Evolutionary conservation across 2,888 invertebrate species (phyloP), one percentile per base, ranked within the genome.

Genomic region (Idaea biselata): DNA sequence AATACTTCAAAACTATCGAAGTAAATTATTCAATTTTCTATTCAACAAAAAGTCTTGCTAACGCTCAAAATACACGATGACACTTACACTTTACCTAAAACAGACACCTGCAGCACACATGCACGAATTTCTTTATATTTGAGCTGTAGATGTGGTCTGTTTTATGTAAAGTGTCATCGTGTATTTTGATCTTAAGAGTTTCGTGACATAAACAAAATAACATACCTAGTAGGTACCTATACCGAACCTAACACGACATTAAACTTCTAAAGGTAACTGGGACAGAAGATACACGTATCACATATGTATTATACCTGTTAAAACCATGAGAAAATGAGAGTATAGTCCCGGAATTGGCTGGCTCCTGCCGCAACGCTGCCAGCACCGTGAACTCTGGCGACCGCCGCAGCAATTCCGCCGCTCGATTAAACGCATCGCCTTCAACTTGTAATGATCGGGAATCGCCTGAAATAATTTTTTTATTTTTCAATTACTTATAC

Each of bases 381-480:
- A 96, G 94, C 81, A 97, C 93, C 67, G 97, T 97, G 92, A 97
- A 96, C 92, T 97, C 97, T 65, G 95, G 94, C 77, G 95, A 95
- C 80, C 94, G 93, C 68, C 95, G 94, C 81, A 96, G 91, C 77
- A 96, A 89, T 75, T 95, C 94, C 63, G 95, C 94, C 65, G 96
- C 96, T 77, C 94, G 94, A 80, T 94, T 93, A 86, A 95, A 95
- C 73, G 94, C 94, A 69, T 91, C 89, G 73, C 95, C 94, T 75
- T 95, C 95, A 82, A 96, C 93, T 87, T 95, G 95, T 80, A 96
- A 93, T 78, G 95, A 95, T 81, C 96, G 93, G 80, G 94, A 94
- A 76, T 96, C 95, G 81, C 96, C 96, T 96, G 92, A 6, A 78
- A 80, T 18, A 58, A 16, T 58, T 31, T 11, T 44, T 33, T 11